A percentile compares a stretch with the other conserved stretches of the same genome.
Evolutionary conservation across 2,113 vertebrate genomes (phyloP).

Genomic region (Antechinus flavipes): DNA sequence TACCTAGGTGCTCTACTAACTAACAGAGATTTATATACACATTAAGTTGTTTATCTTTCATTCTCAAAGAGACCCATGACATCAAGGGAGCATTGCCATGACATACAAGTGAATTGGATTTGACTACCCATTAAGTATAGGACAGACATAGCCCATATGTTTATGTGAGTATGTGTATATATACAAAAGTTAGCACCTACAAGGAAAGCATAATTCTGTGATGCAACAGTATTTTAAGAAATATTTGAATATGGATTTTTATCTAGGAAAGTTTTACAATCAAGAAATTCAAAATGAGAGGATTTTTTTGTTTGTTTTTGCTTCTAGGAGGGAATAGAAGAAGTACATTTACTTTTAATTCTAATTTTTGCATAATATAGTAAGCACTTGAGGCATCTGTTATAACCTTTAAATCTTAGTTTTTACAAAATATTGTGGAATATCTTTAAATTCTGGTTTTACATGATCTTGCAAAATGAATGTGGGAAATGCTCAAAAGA

Average conservation of each 20-base stretch:
- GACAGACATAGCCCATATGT: neutral
- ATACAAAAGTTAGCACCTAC: neutral
- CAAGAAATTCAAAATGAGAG: neutral
- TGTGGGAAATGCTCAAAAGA: neutral
- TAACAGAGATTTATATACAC: neutral
- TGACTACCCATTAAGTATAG: neutral
- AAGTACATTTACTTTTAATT: neutral
- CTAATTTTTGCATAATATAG: neutral
- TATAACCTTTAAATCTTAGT: neutral
- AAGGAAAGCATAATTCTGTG: neutral
- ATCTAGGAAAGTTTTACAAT: neutral
- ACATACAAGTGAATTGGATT: too few species aligned
- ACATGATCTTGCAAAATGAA: conserved; percentile 37
- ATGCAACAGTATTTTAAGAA: neutral
- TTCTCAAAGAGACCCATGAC: too few species aligned
- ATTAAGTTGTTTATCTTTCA: neutral
- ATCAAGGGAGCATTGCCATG: too few species aligned
- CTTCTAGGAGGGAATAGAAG: neutral
- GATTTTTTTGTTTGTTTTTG: neutral
- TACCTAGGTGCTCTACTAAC: neutral
- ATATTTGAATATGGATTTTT: neutral
- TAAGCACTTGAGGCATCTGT: neutral
- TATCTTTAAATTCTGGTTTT: conserved; percentile 37
- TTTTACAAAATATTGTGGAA: neutral
- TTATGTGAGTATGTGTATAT: neutral